phyloP scores from a whole-genome alignment of 2,888 invertebrate species.

The Philhelius pedissequus region DNA sequence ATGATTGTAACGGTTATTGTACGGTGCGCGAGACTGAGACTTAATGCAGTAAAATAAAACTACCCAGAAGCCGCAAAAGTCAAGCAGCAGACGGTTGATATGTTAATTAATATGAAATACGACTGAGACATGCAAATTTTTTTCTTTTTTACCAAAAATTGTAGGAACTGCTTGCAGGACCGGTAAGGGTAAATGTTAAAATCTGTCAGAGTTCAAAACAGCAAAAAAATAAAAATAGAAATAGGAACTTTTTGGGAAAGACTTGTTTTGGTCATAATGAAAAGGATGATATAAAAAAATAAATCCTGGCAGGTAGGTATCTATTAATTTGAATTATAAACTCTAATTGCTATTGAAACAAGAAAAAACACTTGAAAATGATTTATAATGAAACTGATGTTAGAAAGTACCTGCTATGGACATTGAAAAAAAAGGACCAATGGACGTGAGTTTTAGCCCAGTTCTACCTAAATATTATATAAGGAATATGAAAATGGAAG shows the following conservation, averaged over 20 bases:
- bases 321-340: conserved; percentile 31
- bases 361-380: background rate
- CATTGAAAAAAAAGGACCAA: background rate
- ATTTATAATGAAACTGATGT: background rate
- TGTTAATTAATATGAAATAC: conserved; percentile 64
- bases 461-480: too few species aligned
- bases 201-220: background rate
- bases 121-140: conserved; percentile 46
- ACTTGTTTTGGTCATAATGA: background rate
- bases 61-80: conserved; percentile 9
- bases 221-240: background rate
- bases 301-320: too few species aligned
- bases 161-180: background rate
- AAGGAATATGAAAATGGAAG: too few species aligned
- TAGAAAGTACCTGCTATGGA: background rate
- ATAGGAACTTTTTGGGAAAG: background rate
- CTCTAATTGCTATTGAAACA: conserved; percentile 15
- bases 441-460: background rate
- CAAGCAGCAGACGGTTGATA: conserved; percentile 53
- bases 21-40: conserved; percentile 32
- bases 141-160: background rate
- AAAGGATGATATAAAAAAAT: background rate
- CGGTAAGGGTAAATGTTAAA: background rate
- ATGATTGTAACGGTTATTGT: conserved; percentile 28
- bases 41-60: conserved; percentile 55